Base-by-base conservation (phyloP, 2,797 vertebrate species). In the Phoeniculus purpureus region DNA sequence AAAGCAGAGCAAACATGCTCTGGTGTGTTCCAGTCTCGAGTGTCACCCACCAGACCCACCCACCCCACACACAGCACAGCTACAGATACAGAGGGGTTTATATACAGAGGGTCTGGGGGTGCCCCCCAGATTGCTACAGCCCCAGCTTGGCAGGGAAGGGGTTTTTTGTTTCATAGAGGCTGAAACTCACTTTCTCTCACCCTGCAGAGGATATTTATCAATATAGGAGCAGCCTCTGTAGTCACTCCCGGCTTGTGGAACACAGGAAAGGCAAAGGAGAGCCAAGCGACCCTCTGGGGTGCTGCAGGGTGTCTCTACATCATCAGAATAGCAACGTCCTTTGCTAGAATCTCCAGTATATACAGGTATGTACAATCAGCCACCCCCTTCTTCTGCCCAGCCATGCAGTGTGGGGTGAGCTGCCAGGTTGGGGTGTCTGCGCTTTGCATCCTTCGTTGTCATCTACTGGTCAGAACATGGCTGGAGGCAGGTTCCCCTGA, bases 341-440 rank as follows among this genome's bases (percentile, higher is more conserved):
- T 15, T 3, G 66, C 54, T 17, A 54, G 67, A 12, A 1, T 10
- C 58, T 4, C 37, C 62, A 5, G 10, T 89, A 90, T 94, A 2
- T 90, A 96, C 78, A 96, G 2, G 0, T 87, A 92, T 95, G 83
- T 95, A 96, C 94, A 95, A 1, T 5, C 55, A 2, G 14, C 45
- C 48, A 6, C 7, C 43, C 68, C 19, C 0, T 4, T 51, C 85
- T 65, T 66, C 54, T 56, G 34, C 60, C 43, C 6, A 27, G 45
- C 19, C 1, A 1, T 0, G 3, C 14, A 3, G 66, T 0, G 1
- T 12, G 18, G 25, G 32, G 16, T 2, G 25, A 71, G 55, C 37
- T 2, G 20, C 47, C 47, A 48, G 12, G 64, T 16, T 7, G 70
- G 13, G n/a, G 21, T 2, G 32, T 22, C 58, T 29, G 12, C 52